Evolutionary conservation across 2,113 vertebrate species (phyloP).

Genomic region (Leucosticte australis): DNA sequence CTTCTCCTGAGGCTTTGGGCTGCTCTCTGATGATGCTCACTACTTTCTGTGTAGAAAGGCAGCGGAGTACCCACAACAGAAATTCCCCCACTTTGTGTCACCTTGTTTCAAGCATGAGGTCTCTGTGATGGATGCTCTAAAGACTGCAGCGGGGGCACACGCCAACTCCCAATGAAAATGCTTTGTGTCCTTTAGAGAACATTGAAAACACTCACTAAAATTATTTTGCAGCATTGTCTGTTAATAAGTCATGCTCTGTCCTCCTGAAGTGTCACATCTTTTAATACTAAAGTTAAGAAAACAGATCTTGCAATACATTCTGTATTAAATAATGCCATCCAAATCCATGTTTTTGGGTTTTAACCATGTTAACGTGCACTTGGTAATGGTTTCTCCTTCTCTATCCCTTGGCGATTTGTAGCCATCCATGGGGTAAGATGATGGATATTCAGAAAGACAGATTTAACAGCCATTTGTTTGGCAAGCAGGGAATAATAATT

Average conservation of each 20-base stretch:
- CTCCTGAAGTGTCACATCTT: not conserved
- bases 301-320: not conserved
- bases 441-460: not conserved
- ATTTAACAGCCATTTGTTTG: not conserved
- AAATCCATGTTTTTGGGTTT: not conserved
- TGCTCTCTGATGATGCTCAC: not conserved
- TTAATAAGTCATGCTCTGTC: not conserved
- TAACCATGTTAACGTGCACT: rapidly evolving
- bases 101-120: not conserved
- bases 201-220: not conserved
- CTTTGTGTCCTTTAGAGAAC: not conserved
- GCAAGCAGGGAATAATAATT: conserved; percentile 16
- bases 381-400: not conserved
- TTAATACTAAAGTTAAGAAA: not conserved
- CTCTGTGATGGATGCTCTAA: not conserved
- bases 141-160: not conserved
- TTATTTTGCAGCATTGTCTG: not conserved
- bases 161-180: not conserved
- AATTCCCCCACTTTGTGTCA: not conserved
- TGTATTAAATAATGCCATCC: not conserved
- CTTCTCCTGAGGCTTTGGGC: not conserved
- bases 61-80: not conserved
- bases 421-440: not conserved
- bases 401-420: not conserved
- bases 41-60: not conserved